Conservation (phyloP, 2,113 vertebrate genomes). For the Dunckerocampus dactyliophorus region DNA sequence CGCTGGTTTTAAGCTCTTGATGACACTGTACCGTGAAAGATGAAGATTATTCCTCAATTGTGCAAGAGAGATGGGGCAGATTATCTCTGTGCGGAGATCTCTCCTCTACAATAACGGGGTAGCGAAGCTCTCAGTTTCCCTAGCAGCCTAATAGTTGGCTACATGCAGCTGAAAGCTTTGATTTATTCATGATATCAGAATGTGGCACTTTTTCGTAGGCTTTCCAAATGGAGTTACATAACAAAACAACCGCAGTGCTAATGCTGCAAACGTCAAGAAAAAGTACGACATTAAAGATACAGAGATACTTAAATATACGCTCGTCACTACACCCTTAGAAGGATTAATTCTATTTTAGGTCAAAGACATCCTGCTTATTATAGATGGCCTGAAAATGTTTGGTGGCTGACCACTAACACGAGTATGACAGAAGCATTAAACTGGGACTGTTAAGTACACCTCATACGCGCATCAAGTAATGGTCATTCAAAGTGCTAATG, state of each 20-base stretch:
- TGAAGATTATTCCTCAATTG: slow-evolving; percentile 63
- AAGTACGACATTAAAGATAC: slow-evolving; percentile 19
- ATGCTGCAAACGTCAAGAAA: slow-evolving; percentile 34
- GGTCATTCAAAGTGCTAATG: too few species aligned
- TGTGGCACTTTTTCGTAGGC: slow-evolving; percentile 39
- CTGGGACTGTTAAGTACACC: too few species aligned
- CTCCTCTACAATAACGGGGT: slow-evolving; percentile 35
- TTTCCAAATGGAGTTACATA: slow-evolving; percentile 51
- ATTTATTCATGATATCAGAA: slow-evolving; percentile 60
- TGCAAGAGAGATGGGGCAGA: slow-evolving; percentile 52
- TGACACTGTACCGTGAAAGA: slow-evolving; percentile 52
- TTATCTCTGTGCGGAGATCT: slow-evolving; percentile 52
- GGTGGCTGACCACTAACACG: slow-evolving; percentile 20
- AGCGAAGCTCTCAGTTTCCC: slow-evolving; percentile 36
- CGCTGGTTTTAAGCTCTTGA: slow-evolving; percentile 63
- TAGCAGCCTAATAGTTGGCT: slow-evolving; percentile 36
- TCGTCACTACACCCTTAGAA: slow-evolving; percentile 27
- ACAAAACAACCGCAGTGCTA: slow-evolving; percentile 38
- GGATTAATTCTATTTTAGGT: slow-evolving; percentile 56
- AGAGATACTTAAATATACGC: slow-evolving; percentile 16
- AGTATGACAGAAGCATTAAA: neutral
- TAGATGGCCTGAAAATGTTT: slow-evolving; percentile 38
- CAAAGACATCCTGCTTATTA: slow-evolving; percentile 45
- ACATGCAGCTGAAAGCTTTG: slow-evolving; percentile 49
- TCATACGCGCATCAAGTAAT: too few species aligned